These are phyloP conservation scores for Gnathonemus echidnorhynchus DNA, from an alignment of 2,113 vertebrate species.

Conservation along the genomic window DNA sequence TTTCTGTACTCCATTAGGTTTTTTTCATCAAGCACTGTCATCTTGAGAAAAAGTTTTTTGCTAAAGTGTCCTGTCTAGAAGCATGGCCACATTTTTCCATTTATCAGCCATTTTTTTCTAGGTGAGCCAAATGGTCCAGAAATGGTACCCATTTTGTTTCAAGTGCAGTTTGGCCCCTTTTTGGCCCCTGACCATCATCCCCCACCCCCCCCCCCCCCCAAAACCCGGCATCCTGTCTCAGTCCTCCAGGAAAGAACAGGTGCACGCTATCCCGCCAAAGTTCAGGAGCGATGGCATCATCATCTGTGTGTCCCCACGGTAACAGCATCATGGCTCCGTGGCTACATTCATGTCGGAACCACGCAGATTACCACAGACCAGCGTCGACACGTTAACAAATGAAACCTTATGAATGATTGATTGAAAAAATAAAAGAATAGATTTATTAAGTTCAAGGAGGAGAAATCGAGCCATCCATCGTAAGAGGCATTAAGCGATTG, in stretches of 20 bases:
- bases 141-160: background rate
- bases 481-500: background rate
- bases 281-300: background rate
- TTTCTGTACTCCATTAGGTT: background rate
- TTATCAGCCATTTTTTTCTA: background rate
- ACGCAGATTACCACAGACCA: background rate
- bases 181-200: conserved; percentile 36
- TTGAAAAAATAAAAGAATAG: conserved; percentile 12
- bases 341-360: background rate
- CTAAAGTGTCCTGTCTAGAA: background rate
- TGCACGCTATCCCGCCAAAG: background rate
- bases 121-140: background rate
- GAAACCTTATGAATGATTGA: conserved; percentile 20
- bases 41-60: background rate
- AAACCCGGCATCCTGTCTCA: conserved; percentile 52
- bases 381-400: background rate
- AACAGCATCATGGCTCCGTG: conserved; percentile 36
- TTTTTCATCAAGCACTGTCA: background rate
- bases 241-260: conserved; percentile 50
- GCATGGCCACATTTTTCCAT: background rate
- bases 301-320: background rate
- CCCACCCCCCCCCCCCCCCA: conserved; percentile 42
- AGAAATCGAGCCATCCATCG: conserved; percentile 22
- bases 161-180: conserved; percentile 3
- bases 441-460: conserved; percentile 28